Percentiles rank a stretch among this genome's conserved stretches.
These are phyloP conservation scores for Bathynomus jamesi DNA, from an alignment of 1,140 invertebrate genomes.

Conservation along the genomic window DNA sequence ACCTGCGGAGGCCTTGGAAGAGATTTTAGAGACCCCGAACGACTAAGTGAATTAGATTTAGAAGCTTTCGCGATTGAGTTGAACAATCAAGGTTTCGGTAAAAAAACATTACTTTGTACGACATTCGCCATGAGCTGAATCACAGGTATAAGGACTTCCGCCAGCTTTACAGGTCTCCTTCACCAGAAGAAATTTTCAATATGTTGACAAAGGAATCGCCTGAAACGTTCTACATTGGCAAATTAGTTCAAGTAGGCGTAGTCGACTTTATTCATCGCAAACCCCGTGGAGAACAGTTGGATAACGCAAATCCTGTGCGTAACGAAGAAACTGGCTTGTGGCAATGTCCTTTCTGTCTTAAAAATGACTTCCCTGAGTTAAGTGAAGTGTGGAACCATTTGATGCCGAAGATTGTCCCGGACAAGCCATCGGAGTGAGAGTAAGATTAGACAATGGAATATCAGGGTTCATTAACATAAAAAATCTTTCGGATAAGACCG, in stretches of 20 bases:
- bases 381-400: constrained; percentile 96
- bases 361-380: constrained; percentile 89
- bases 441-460: constrained; percentile 87
- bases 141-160: constrained; percentile 91
- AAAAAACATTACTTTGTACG: constrained; percentile 94
- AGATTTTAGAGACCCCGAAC: constrained; percentile 92
- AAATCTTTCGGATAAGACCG: constrained; percentile 88
- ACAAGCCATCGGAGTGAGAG: constrained; percentile 81
- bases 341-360: constrained; percentile 95
- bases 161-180: constrained; percentile 65
- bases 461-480: constrained; percentile 91
- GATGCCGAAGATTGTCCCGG: constrained; percentile 92
- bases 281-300: constrained; percentile 84
- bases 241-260: constrained; percentile 69
- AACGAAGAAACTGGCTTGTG: constrained; percentile 82
- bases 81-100: constrained; percentile 90
- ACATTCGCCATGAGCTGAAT: constrained; percentile 92
- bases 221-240: constrained; percentile 89
- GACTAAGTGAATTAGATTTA: constrained; percentile 91
- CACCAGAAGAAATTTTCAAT: constrained; percentile 82
- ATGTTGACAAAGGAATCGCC: constrained; percentile 94
- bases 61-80: constrained; percentile 98
- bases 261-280: constrained; percentile 69
- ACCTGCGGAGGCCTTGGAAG: constrained; percentile 91
- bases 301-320: constrained; percentile 88